Percentiles rank a stretch among this genome's conserved stretches.
phyloP scores from a whole-genome alignment of 2,888 invertebrate species.

The Bombylius major region DNA sequence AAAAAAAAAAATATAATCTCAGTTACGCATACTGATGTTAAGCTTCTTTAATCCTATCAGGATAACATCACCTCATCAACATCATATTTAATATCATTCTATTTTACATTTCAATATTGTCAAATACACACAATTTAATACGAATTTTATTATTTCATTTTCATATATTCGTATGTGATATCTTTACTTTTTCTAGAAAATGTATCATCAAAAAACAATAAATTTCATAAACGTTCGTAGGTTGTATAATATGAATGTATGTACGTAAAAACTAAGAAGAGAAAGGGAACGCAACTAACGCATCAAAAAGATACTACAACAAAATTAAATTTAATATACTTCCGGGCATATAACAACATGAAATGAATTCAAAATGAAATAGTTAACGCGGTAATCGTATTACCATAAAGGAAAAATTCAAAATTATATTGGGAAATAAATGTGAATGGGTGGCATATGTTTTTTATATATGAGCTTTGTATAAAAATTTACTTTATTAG shows the following conservation, averaged over 20 bases:
- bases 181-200: too few species aligned
- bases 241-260: too few species aligned
- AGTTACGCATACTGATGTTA: background rate
- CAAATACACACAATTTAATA: too few species aligned
- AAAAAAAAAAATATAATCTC: background rate
- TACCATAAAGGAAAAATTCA: background rate
- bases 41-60: background rate
- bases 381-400: background rate
- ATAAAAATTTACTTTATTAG: too few species aligned
- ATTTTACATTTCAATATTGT: too few species aligned
- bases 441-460: background rate
- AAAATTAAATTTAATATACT: slow-evolving; percentile 8
- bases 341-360: slow-evolving; percentile 3
- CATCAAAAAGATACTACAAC: too few species aligned
- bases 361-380: slow-evolving; percentile 7
- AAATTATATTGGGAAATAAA: background rate
- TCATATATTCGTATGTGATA: too few species aligned
- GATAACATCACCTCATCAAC: background rate
- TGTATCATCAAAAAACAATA: too few species aligned
- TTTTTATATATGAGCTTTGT: background rate
- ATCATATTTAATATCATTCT: background rate
- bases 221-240: too few species aligned
- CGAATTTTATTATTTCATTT: too few species aligned
- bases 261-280: too few species aligned
- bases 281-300: too few species aligned